phyloP scores from a whole-genome alignment of 2,888 invertebrate genomes.

The Congeria kusceri region DNA sequence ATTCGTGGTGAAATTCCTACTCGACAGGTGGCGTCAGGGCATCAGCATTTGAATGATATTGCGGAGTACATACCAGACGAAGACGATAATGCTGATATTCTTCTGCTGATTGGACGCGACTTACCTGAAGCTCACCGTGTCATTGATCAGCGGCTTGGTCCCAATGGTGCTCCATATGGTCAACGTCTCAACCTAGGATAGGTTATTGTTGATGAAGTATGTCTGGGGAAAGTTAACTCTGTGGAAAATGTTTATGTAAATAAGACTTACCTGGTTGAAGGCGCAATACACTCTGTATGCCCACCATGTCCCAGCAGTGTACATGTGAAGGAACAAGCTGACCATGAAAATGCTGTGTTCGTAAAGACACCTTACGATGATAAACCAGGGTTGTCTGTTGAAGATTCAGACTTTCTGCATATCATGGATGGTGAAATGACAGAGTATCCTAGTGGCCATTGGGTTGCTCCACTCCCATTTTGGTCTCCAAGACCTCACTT shows the following conservation, averaged over 20 bases:
- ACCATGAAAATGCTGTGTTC: too few species aligned
- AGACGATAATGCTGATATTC: conserved; percentile 16
- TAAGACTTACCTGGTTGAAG: conserved; percentile 16
- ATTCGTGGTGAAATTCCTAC: neutral
- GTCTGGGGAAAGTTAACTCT: conserved; percentile 32
- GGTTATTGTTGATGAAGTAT: conserved; percentile 35
- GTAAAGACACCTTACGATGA: too few species aligned
- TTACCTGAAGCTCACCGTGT: conserved; percentile 38
- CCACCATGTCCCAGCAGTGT: neutral
- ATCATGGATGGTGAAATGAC: too few species aligned
- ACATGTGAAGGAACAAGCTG: too few species aligned
- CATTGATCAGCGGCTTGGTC: conserved; percentile 28
- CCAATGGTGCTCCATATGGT: conserved; percentile 36
- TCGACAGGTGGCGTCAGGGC: too few species aligned
- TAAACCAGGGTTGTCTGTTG: too few species aligned
- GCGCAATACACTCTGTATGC: conserved; percentile 3
- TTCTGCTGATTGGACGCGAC: conserved; percentile 48
- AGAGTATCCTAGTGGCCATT: too few species aligned
- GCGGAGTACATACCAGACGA: neutral
- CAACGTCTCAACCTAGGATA: conserved; percentile 39
- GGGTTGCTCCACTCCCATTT: too few species aligned
- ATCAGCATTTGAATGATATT: neutral
- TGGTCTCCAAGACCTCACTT: too few species aligned
- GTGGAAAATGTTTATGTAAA: conserved; percentile 34
- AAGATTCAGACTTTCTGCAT: too few species aligned